These are phyloP conservation scores for Sebastes vulpes DNA, from an alignment of 2,797 vertebrate genomes.

Conservation along the genomic window DNA sequence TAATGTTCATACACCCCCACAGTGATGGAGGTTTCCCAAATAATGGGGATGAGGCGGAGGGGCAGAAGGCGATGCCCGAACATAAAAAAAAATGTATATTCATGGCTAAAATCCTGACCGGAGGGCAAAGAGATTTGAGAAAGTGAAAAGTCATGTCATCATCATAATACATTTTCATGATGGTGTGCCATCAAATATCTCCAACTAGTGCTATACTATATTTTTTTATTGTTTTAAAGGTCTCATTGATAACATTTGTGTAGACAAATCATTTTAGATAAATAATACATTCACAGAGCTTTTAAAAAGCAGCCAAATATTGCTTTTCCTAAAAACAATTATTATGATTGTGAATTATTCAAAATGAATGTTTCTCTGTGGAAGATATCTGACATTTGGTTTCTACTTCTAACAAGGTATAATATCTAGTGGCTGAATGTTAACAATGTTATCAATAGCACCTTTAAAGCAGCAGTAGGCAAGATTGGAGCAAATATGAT, in stretches of 20 bases:
- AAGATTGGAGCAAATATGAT: not conserved
- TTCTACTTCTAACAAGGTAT: not conserved
- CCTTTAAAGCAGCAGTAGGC: not conserved
- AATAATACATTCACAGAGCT: not conserved
- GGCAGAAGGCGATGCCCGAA: constrained; percentile 18
- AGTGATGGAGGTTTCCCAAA: constrained; percentile 74
- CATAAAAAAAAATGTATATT: not conserved
- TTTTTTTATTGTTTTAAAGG: not conserved
- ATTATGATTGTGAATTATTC: not conserved
- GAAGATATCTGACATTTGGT: not conserved
- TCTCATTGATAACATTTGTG: not conserved
- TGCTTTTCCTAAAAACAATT: not conserved
- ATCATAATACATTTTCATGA: not conserved
- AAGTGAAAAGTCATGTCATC: not conserved
- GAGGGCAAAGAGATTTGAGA: not conserved
- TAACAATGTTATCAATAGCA: too few relatives aligned
- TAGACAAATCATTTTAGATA: accelerated
- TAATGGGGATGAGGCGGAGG: constrained; percentile 23
- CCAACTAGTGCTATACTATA: not conserved
- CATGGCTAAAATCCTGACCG: not conserved
- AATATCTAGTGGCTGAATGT: not conserved
- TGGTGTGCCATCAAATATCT: not conserved
- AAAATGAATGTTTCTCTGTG: not conserved
- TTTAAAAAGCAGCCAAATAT: not conserved
- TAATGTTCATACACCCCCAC: constrained; percentile 60